Base-by-base conservation (phyloP, 2,888 invertebrate genomes). In the Pristionchus exspectatus region DNA sequence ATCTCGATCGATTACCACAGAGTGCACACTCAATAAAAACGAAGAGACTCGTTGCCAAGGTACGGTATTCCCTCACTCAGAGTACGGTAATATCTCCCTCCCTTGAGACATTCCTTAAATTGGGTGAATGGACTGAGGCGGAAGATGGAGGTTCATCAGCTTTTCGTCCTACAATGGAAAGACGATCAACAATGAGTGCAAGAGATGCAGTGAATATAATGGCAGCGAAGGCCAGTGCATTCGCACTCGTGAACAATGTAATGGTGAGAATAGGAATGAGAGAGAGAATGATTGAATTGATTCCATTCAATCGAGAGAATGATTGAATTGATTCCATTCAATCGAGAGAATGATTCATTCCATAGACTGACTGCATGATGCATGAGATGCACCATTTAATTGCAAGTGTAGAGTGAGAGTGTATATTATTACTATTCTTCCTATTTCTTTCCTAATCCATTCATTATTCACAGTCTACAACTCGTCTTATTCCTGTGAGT, bases 41-140 rank as follows among this genome's bases (percentile, higher is more conserved):
- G 3, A 88, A 88, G 77, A 50, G 88, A 77, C 77, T 88, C 33
- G 77, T 88, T n/a, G 74, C 88, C 16, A 88, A 88, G 88, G 88
- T 88, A 59, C 16, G 9, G 2, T 33, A 12, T 74, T 18, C 38
- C 38, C 38, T 21, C 30, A 50, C 44, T 50, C 7, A 50, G 44
- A 50, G 9, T 50, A 50, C 44, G 9, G 7, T 50, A 50, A 50
- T 50, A 3, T 50, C 16, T n/a, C n/a, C 30, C 30, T 69, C 9
- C 10, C 10, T 74, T 7, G 0, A 90, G 90, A 98, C 98, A 95
- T 98, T 98, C 95, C 96, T 99, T 90, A 98, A 98, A 95, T 96
- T 99, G 59, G 99, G 99, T 2, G 97, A 97, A 88, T 99, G 99
- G 99, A 97, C 81, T 2, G 77, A 85, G 27, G 54, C 50, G 4